Percentiles rank a stretch among this genome's conserved stretches.
Evolutionary conservation across 2,113 vertebrate genomes (phyloP).

Genomic region (Grallaria varia): DNA sequence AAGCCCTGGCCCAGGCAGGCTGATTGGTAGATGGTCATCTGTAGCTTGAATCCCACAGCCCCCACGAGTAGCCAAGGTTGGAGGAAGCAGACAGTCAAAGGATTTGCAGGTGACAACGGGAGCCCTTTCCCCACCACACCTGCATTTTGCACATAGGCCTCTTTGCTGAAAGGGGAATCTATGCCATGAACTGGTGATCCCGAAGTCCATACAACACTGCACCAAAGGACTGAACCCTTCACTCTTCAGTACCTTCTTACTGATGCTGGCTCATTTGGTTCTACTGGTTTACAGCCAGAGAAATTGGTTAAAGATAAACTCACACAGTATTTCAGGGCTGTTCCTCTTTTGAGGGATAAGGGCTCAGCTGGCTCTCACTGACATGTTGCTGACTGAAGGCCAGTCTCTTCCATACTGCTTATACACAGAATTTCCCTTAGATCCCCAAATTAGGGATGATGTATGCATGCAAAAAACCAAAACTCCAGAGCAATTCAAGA

Average conservation of each 20-base stretch:
- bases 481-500: background rate
- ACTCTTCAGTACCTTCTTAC: background rate
- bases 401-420: background rate
- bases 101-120: background rate
- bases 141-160: background rate
- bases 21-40: accelerated
- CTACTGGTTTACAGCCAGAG: background rate
- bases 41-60: background rate
- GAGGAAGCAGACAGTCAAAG: background rate
- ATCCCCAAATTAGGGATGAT: background rate
- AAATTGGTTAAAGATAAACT: background rate
- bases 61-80: background rate
- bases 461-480: background rate
- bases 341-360: slow-evolving; percentile 1
- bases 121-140: background rate
- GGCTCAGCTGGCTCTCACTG: slow-evolving; percentile 11
- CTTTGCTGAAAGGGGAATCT: background rate
- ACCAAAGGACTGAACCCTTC: background rate
- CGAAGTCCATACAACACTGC: background rate
- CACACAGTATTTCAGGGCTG: background rate
- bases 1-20: background rate
- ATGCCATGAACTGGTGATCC: background rate
- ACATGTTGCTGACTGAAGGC: background rate
- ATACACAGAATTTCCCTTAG: slow-evolving; percentile 1
- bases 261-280: background rate